phyloP scores from a whole-genome alignment of 2,113 vertebrate genomes.

The Rhinogobius similis region DNA sequence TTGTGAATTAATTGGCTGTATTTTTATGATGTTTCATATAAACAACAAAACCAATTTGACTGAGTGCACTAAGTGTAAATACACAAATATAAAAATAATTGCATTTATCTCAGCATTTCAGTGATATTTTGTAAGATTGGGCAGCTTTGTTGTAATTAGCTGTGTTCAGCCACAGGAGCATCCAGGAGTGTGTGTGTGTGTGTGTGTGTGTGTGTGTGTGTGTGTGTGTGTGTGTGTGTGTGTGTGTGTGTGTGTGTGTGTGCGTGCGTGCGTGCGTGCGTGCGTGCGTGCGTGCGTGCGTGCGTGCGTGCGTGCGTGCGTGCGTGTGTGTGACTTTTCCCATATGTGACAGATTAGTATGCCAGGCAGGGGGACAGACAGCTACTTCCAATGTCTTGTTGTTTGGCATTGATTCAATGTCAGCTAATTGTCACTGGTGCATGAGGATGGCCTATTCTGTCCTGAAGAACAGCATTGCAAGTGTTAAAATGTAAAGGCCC shows the following conservation, averaged over 20 bases:
- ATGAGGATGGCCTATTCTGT: constrained; percentile 9
- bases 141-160: constrained; percentile 50
- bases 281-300: no score
- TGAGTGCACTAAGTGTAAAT: neutral
- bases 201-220: neutral
- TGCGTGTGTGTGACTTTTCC: constrained; percentile 21
- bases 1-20: neutral
- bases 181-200: constrained; percentile 1
- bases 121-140: constrained; percentile 25
- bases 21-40: no score
- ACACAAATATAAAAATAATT: neutral
- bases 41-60: no score
- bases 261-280: no score
- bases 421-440: constrained; percentile 59
- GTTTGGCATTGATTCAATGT: constrained; percentile 69
- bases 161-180: constrained; percentile 14
- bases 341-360: constrained; percentile 58
- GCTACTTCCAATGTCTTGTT: constrained; percentile 60
- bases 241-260: neutral
- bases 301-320: no score
- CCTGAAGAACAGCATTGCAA: neutral
- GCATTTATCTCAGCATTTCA: neutral
- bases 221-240: neutral
- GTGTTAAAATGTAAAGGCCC: constrained; percentile 23
- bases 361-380: constrained; percentile 51